A percentile compares a stretch with the other conserved stretches of the same genome.
These are phyloP conservation scores for Cassiopea xamachana DNA, from an alignment of 30 jellyfish, hydroid and myxozoan genomes.

Conservation along the genomic window DNA sequence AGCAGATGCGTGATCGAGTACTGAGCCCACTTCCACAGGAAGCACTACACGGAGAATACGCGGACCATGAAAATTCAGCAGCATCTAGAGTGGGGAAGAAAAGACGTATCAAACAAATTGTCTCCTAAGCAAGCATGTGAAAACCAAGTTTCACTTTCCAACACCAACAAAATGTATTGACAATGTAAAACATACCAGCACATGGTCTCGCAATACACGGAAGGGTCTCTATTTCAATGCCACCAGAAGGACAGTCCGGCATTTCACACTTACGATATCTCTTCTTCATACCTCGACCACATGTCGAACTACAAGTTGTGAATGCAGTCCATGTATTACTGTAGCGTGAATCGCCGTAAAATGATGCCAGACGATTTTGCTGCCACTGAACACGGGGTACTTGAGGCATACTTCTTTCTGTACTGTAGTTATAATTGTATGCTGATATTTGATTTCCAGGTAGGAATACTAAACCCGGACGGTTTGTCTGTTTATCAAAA, in stretches of 20 bases:
- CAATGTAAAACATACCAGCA: slow-evolving; percentile 69
- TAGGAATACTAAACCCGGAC: slow-evolving; percentile 56
- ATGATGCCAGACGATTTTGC: slow-evolving; percentile 29
- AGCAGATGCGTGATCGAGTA: slow-evolving; percentile 89
- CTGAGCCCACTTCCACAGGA: slow-evolving; percentile 96
- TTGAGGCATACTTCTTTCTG: slow-evolving; percentile 63
- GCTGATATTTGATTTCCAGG: slow-evolving; percentile 66
- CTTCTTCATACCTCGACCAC: slow-evolving; percentile 97
- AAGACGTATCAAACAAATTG: neutral
- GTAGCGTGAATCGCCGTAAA: slow-evolving; percentile 27
- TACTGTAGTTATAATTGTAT: slow-evolving; percentile 25
- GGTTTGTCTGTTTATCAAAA: slow-evolving; percentile 57
- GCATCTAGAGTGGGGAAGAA: slow-evolving; percentile 41
- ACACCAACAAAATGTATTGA: neutral
- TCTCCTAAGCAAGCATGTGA: neutral
- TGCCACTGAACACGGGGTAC: slow-evolving; percentile 37
- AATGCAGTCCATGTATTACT: slow-evolving; percentile 84
- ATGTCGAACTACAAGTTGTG: slow-evolving; percentile 86
- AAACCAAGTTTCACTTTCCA: too few species aligned
- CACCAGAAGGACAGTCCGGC: slow-evolving; percentile 99
- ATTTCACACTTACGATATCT: slow-evolving; percentile 90
- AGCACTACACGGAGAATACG: slow-evolving; percentile 90
- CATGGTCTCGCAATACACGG: slow-evolving; percentile 88
- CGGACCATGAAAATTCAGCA: slow-evolving; percentile 91
- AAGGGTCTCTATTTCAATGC: slow-evolving; percentile 91